A percentile compares a stretch with the other conserved stretches of the same genome.
Evolutionary conservation across 2,888 invertebrate species (phyloP).

Genomic region (Leuctra nigra): DNA sequence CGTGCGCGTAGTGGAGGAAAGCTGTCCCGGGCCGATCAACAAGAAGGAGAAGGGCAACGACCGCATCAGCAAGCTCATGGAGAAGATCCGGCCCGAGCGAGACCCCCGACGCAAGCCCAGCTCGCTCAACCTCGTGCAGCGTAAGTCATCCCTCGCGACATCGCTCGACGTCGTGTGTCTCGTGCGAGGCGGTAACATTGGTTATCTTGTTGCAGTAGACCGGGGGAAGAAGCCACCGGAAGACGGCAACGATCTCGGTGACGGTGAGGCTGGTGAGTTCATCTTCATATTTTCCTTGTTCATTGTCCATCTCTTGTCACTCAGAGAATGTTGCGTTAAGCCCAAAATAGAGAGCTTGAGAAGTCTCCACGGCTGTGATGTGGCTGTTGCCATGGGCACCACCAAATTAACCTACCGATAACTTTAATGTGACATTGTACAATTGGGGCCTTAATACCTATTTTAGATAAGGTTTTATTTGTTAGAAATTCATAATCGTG

Average conservation of each 20-base stretch:
- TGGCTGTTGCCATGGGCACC: too few relatives aligned
- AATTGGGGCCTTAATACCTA: too few relatives aligned
- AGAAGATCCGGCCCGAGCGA: conserved; percentile 49
- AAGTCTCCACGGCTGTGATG: too few relatives aligned
- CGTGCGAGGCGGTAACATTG: background rate
- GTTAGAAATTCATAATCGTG: too few relatives aligned
- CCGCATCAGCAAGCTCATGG: conserved; percentile 68
- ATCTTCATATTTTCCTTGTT: too few relatives aligned
- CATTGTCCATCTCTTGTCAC: too few relatives aligned
- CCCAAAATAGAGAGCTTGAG: too few relatives aligned
- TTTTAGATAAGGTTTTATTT: too few relatives aligned
- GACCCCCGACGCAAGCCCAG: conserved; percentile 39
- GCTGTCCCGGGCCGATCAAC: conserved; percentile 64
- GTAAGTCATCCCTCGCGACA: conserved; percentile 40
- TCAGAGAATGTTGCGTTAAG: too few relatives aligned
- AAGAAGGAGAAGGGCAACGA: conserved; percentile 56
- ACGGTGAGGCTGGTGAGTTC: conserved; percentile 20
- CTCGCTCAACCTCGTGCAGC: conserved; percentile 40
- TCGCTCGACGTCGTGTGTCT: too few relatives aligned
- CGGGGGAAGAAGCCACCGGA: conserved; percentile 37
- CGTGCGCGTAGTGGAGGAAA: conserved; percentile 70
- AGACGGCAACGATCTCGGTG: conserved; percentile 25
- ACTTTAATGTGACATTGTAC: too few relatives aligned
- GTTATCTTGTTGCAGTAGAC: conserved; percentile 35
- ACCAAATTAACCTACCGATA: too few relatives aligned